Evolutionary conservation across 2,888 invertebrate genomes (phyloP).

Genomic region (Hipparchia sbordonii): DNA sequence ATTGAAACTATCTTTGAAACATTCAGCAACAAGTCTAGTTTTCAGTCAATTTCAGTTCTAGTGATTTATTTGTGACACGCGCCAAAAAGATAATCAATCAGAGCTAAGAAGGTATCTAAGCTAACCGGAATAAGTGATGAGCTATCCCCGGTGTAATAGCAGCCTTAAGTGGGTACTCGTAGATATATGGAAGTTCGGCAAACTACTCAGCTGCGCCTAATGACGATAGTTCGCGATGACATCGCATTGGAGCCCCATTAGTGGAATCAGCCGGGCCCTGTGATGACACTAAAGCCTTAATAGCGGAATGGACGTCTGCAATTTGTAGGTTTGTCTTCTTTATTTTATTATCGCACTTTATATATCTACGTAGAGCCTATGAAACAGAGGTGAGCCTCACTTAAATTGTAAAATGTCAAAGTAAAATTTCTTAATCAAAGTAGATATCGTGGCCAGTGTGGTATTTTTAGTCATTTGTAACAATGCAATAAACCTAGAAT

Average conservation of each 20-base stretch:
- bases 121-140: too few relatives aligned
- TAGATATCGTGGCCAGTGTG: too few relatives aligned
- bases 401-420: too few relatives aligned
- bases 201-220: constrained; percentile 4
- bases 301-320: background rate
- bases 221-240: constrained; percentile 5
- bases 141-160: background rate
- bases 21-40: too few relatives aligned
- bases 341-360: background rate
- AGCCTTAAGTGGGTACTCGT: background rate
- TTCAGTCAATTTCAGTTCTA: too few relatives aligned
- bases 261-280: background rate
- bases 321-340: background rate
- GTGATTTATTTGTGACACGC: too few relatives aligned
- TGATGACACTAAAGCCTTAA: background rate
- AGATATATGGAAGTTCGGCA: background rate
- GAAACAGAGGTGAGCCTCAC: background rate
- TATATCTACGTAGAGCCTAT: background rate
- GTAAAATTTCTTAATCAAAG: too few relatives aligned
- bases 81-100: too few relatives aligned
- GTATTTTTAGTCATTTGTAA: too few relatives aligned
- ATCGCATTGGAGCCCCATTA: background rate
- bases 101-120: too few relatives aligned
- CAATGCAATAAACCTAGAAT: too few relatives aligned
- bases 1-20: too few relatives aligned